Conservation (phyloP, 2,797 vertebrate genomes). For the Sebastes diploproa region DNA sequence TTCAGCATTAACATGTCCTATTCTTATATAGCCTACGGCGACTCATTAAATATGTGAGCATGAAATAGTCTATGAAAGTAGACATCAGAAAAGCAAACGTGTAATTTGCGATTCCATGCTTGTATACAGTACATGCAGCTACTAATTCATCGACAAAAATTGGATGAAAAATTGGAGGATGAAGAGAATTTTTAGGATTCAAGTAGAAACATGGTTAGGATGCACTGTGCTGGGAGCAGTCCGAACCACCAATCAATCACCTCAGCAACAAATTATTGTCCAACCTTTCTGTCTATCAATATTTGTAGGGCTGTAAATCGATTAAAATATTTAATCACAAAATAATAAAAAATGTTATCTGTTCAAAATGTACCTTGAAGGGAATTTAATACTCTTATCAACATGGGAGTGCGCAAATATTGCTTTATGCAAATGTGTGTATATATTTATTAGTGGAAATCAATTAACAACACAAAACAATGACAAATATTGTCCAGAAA, state of each 20-base stretch:
- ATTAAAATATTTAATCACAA: no score
- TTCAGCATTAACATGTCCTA: not conserved
- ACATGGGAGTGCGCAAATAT: no score
- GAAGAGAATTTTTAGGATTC: not conserved
- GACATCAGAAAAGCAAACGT: not conserved
- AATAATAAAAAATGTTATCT: rapidly evolving
- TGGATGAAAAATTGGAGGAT: not conserved
- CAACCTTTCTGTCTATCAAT: not conserved
- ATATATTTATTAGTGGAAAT: no score
- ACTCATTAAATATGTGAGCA: not conserved
- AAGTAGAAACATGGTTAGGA: not conserved
- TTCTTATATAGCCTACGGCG: not conserved
- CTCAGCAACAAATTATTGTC: not conserved
- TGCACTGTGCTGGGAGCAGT: not conserved
- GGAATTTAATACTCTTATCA: no score
- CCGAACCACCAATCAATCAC: not conserved
- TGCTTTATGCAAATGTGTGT: no score
- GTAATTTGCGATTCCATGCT: not conserved
- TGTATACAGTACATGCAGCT: not conserved
- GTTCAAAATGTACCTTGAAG: no score
- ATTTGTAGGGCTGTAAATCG: not conserved
- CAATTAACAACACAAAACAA: no score
- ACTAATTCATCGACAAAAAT: not conserved
- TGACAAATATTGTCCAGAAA: no score
- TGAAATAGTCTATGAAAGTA: not conserved